Evolutionary conservation across 2,888 invertebrate species (phyloP), one percentile per base, ranked within the genome.

Genomic region (Napeogenes inachia): DNA sequence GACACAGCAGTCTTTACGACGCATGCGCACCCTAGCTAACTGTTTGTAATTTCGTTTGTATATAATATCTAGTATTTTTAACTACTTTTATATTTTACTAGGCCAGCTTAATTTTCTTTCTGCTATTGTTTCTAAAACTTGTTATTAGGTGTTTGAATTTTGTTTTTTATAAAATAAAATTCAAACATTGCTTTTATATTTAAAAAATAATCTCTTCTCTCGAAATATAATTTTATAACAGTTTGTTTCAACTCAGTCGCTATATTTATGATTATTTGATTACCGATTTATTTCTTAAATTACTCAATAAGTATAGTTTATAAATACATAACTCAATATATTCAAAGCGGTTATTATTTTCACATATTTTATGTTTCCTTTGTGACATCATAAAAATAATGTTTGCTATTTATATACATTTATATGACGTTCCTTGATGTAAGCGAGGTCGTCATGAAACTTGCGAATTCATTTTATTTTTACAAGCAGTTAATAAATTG

Each of bases 311-410:
- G 35, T 35, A 35, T 35, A 35, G 35, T 35, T 35, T 59, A 61
- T 65, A 69, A 67, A 59, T 38, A 13, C 50, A 30, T 12, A 21
- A 21, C 21, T 8, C 21, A 54, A 57, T 21, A 13, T 38, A 56
- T 59, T 61, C 56, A 64, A 61, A 61, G 55, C 56, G 58, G 56
- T 56, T 45, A 35, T 59, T 54, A 58, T 63, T 59, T 62, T 30
- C 53, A 32, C 50, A 54, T 59, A 64, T 67, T 71, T 71, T 65
- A 70, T 71, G 70, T 71, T 71, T 72, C 71, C 72, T 71, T 67
- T 70, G 70, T 70, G 71, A 70, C 72, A 68, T 68, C 70, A 69
- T 71, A 56, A 62, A 66, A 67, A 64, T 67, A 60, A 65, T 65
- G 62, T 66, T 53, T 45, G 42, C 42, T 42, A 59, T 57, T 35